Evolutionary conservation across 2,113 vertebrate species (phyloP).

Genomic region (Python bivittatus): DNA sequence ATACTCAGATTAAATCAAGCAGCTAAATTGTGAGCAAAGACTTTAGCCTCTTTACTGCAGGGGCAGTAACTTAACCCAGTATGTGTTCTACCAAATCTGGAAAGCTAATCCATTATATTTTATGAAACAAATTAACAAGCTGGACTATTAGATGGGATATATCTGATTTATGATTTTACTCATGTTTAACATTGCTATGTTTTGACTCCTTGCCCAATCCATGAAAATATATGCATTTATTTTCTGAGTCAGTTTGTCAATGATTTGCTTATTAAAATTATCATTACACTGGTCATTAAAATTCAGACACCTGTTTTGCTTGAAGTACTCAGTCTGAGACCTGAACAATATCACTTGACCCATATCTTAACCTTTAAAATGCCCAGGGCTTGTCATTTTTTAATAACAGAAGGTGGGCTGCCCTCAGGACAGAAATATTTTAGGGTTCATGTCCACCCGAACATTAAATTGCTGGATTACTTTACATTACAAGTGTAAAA

Average conservation of each 20-base stretch:
- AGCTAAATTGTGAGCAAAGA: slow-evolving; percentile 16
- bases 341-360: background rate
- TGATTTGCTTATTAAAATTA: background rate
- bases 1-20: slow-evolving; percentile 12
- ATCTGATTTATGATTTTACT: background rate
- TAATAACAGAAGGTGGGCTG: background rate
- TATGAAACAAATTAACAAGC: slow-evolving; percentile 17
- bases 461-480: background rate
- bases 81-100: slow-evolving; percentile 8
- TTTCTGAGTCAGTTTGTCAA: background rate
- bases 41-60: slow-evolving; percentile 6
- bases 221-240: background rate
- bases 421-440: background rate
- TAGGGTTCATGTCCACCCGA: background rate
- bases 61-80: slow-evolving; percentile 16
- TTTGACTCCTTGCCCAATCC: background rate
- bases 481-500: background rate
- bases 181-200: background rate
- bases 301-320: background rate
- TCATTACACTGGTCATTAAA: background rate
- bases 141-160: background rate
- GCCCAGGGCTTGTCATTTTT: background rate
- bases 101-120: slow-evolving; percentile 16
- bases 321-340: background rate
- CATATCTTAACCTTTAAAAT: background rate